phyloP scores from a whole-genome alignment of 2,113 vertebrate genomes.

The Arothron firmamentum region DNA sequence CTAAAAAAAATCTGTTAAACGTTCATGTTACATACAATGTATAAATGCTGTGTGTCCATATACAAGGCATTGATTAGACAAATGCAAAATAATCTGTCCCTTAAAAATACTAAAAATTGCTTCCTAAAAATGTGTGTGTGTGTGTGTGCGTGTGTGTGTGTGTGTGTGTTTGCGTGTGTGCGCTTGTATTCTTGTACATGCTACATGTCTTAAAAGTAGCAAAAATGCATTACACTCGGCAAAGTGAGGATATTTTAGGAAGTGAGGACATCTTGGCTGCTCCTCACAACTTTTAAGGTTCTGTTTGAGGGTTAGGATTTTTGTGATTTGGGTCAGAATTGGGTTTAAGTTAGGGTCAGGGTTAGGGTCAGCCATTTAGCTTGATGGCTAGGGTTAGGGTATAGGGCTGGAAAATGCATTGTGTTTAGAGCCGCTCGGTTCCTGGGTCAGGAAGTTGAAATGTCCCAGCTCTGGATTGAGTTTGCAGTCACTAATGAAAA shows the following conservation, averaged over 20 bases:
- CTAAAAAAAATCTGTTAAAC: conserved; percentile 20
- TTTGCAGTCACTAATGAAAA: conserved; percentile 89
- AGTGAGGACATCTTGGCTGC: conserved; percentile 43
- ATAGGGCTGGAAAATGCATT: too few relatives aligned
- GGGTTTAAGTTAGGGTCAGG: too few relatives aligned
- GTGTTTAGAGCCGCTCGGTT: conserved; percentile 48
- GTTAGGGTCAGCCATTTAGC: too few relatives aligned
- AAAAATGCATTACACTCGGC: too few relatives aligned
- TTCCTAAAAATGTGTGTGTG: conserved; percentile 21
- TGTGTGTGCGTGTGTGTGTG: conserved; percentile 61
- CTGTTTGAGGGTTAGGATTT: too few relatives aligned
- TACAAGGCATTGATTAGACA: conserved; percentile 29
- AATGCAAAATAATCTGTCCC: conserved; percentile 23
- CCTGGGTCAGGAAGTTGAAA: conserved; percentile 75
- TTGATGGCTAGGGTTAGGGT: too few relatives aligned
- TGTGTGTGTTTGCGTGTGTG: conserved; percentile 53
- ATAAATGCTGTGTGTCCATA: conserved; percentile 16
- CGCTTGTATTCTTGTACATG: conserved; percentile 63
- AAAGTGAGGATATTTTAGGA: conserved; percentile 49
- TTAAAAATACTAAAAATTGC: conserved; percentile 43
- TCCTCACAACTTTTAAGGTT: too few relatives aligned
- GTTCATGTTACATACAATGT: conserved; percentile 25
- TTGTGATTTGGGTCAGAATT: too few relatives aligned
- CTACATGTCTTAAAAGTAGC: too few relatives aligned
- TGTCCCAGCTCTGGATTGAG: conserved; percentile 75